phyloP scores from a whole-genome alignment of 2,888 invertebrate genomes.

The Cephus runcator region DNA sequence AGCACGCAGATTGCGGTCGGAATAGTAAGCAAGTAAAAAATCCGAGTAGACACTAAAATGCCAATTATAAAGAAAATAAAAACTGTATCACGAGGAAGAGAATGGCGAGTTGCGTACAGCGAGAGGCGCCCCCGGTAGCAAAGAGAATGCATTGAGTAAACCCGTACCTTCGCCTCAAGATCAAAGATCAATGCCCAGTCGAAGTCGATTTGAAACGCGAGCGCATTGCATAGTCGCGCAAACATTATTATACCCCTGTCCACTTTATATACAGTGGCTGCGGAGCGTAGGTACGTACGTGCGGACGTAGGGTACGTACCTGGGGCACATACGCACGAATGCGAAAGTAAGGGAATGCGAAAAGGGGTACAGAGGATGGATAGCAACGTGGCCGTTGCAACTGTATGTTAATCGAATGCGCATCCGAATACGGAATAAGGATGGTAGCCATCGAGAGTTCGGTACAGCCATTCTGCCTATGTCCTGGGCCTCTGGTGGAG shows the following conservation, averaged over 20 bases:
- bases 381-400: slow-evolving; percentile 49
- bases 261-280: slow-evolving; percentile 44
- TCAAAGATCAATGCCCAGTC: slow-evolving; percentile 47
- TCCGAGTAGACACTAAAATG: not conserved
- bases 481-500: slow-evolving; percentile 5
- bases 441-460: slow-evolving; percentile 46
- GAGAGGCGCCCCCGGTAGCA: not conserved
- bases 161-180: slow-evolving; percentile 35
- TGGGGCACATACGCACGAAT: slow-evolving; percentile 22
- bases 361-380: slow-evolving; percentile 47
- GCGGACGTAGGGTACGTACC: slow-evolving; percentile 18
- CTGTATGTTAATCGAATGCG: slow-evolving; percentile 62
- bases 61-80: not conserved
- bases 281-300: slow-evolving; percentile 30
- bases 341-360: slow-evolving; percentile 36
- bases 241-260: slow-evolving; percentile 49
- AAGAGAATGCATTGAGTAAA: slow-evolving; percentile 32
- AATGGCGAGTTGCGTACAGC: not conserved
- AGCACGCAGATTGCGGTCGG: not conserved
- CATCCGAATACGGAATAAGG: slow-evolving; percentile 60
- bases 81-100: not conserved
- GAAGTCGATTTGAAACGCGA: slow-evolving; percentile 43
- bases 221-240: slow-evolving; percentile 45
- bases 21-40: not conserved
- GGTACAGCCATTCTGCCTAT: slow-evolving; percentile 45